Percentiles rank a stretch among this genome's conserved stretches.
phyloP scores from a whole-genome alignment of 2,113 vertebrate genomes.

The Suncus etruscus region DNA sequence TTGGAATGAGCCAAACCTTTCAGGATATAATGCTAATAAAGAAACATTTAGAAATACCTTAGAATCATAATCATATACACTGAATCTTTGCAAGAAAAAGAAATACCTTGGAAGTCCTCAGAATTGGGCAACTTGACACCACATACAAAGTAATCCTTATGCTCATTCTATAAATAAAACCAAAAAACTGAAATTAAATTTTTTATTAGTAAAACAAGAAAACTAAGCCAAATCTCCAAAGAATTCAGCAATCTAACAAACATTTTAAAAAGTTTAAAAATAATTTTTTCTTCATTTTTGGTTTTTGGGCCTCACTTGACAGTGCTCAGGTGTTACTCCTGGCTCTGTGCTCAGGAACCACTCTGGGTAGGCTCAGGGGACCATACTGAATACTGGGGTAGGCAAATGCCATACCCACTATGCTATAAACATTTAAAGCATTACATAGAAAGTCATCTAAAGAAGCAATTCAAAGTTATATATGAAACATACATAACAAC shows the following conservation, averaged over 20 bases:
- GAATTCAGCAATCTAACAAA: not conserved
- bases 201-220: constrained; percentile 45
- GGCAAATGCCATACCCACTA: not conserved
- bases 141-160: constrained; percentile 97
- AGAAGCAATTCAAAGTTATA: constrained; percentile 1
- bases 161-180: constrained; percentile 92
- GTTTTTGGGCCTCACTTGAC: too few relatives aligned
- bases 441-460: not conserved
- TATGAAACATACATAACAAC: constrained; percentile 18
- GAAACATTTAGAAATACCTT: constrained; percentile 24
- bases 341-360: too few relatives aligned
- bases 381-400: too few relatives aligned
- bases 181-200: constrained; percentile 77
- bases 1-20: not conserved
- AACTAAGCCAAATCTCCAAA: constrained; percentile 49
- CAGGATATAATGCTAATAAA: constrained; percentile 33
- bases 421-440: not conserved
- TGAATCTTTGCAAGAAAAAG: constrained; percentile 56
- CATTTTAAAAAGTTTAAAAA: too few relatives aligned
- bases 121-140: constrained; percentile 99
- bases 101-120: constrained; percentile 99
- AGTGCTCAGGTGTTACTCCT: too few relatives aligned
- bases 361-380: too few relatives aligned
- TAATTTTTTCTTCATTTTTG: too few relatives aligned
- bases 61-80: not conserved